Evolutionary conservation across 2,888 invertebrate genomes (phyloP).

Genomic region (Cheilosia urbana): DNA sequence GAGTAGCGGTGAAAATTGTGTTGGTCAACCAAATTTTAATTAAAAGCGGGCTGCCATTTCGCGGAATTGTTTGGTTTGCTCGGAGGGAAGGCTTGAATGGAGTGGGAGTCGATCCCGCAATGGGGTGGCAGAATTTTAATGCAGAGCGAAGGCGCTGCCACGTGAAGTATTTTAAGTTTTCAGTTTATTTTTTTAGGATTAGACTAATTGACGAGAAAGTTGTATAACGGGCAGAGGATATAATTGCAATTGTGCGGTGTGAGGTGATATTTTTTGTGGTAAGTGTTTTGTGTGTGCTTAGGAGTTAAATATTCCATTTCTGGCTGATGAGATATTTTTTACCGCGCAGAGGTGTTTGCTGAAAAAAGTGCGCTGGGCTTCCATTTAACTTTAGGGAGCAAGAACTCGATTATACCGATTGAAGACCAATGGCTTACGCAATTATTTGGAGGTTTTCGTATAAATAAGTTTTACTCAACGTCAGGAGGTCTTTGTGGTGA

Average conservation of each 20-base stretch:
- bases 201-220: not conserved
- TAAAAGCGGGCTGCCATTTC: constrained; percentile 16
- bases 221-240: not conserved
- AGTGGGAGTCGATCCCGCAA: not conserved
- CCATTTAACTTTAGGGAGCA: too few relatives aligned
- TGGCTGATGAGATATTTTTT: too few relatives aligned
- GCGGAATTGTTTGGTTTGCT: not conserved
- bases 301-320: too few relatives aligned
- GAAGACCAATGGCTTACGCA: too few relatives aligned
- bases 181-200: not conserved
- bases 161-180: constrained; percentile 13
- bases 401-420: too few relatives aligned
- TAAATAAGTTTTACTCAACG: too few relatives aligned
- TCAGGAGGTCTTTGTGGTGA: too few relatives aligned
- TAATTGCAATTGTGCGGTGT: not conserved
- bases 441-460: too few relatives aligned
- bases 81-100: not conserved
- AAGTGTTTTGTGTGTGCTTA: too few relatives aligned
- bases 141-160: constrained; percentile 7
- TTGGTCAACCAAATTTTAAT: constrained; percentile 54
- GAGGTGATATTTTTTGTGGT: too few relatives aligned
- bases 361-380: too few relatives aligned
- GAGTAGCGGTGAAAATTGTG: constrained; percentile 1
- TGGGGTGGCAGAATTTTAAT: constrained; percentile 4
- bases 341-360: too few relatives aligned